Evolutionary conservation across 2,113 vertebrate species (phyloP).

Genomic region (Alethe diademata): DNA sequence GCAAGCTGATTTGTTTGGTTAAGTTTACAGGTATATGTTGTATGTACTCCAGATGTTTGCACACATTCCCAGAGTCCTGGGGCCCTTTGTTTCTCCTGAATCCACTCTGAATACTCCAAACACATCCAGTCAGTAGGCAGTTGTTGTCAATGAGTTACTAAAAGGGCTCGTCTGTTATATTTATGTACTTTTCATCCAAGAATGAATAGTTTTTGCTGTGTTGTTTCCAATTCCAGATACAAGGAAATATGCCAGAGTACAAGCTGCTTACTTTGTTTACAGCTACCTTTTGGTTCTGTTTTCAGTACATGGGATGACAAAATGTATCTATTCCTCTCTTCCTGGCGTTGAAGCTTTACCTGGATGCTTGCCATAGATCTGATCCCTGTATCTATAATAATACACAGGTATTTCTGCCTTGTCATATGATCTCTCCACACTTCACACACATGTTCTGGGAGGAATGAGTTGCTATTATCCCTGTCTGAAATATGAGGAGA

Average conservation of each 20-base stretch:
- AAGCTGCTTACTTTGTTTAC: constrained; percentile 35
- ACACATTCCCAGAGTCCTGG: neutral
- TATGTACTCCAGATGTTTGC: constrained; percentile 75
- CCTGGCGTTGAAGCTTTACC: neutral
- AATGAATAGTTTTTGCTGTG: neutral
- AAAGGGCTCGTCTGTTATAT: constrained; percentile 43
- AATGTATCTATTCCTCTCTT: neutral
- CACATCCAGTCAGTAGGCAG: neutral
- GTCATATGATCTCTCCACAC: neutral
- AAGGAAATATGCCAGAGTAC: neutral
- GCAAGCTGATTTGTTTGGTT: constrained; percentile 68
- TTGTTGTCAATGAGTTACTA: constrained; percentile 28
- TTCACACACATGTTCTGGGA: neutral
- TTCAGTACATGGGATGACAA: neutral
- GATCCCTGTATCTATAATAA: neutral
- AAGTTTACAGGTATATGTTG: constrained; percentile 64
- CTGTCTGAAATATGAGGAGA: neutral
- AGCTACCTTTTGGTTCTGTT: constrained; percentile 32
- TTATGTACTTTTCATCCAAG: constrained; percentile 32
- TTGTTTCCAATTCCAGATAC: neutral
- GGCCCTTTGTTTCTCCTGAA: constrained; percentile 31
- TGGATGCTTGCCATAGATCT: neutral
- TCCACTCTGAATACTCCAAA: constrained; percentile 25
- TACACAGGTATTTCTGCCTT: neutral
- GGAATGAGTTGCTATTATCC: neutral